Evolutionary conservation across 1,140 invertebrate species (phyloP).

Genomic region (Capitella teleta): DNA sequence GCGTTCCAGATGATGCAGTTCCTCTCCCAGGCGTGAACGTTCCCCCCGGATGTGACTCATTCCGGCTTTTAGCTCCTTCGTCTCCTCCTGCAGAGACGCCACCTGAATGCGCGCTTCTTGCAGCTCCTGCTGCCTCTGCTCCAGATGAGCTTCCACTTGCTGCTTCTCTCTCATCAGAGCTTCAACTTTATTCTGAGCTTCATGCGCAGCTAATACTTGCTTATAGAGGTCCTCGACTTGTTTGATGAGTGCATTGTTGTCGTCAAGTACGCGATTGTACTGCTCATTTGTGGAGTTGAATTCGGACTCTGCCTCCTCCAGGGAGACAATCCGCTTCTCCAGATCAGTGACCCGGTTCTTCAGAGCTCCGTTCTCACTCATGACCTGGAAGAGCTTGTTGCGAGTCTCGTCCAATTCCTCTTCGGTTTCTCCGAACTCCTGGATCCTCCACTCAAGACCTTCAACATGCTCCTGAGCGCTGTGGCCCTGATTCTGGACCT

Average conservation of each 20-base stretch:
- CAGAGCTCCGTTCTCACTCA: conserved; percentile 19
- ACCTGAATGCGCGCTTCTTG: too few relatives aligned
- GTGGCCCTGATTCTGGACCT: conserved; percentile 10
- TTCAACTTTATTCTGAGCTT: too few relatives aligned
- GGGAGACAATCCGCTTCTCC: conserved; percentile 16
- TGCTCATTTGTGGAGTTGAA: conserved; percentile 25
- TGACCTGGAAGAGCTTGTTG: conserved; percentile 8
- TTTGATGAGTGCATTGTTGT: conserved; percentile 27
- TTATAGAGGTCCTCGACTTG: conserved; percentile 32
- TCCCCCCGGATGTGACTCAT: too few relatives aligned
- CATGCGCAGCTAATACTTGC: too few relatives aligned
- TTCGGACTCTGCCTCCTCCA: conserved; percentile 21
- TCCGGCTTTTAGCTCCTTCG: too few relatives aligned
- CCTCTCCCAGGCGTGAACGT: too few relatives aligned
- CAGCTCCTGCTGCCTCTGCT: too few relatives aligned
- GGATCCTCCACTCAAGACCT: conserved; percentile 27
- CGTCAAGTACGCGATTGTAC: conserved; percentile 25
- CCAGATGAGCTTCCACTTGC: too few relatives aligned
- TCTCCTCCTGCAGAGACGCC: too few relatives aligned
- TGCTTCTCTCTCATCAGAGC: too few relatives aligned
- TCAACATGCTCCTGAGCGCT: conserved; percentile 19
- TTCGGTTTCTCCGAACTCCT: conserved; percentile 22
- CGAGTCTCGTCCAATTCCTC: conserved; percentile 22
- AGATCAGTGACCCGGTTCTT: conserved; percentile 14
- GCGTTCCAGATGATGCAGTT: too few relatives aligned